phyloP scores from a whole-genome alignment of 2,113 vertebrate species.

The Phyllopteryx taeniolatus region DNA sequence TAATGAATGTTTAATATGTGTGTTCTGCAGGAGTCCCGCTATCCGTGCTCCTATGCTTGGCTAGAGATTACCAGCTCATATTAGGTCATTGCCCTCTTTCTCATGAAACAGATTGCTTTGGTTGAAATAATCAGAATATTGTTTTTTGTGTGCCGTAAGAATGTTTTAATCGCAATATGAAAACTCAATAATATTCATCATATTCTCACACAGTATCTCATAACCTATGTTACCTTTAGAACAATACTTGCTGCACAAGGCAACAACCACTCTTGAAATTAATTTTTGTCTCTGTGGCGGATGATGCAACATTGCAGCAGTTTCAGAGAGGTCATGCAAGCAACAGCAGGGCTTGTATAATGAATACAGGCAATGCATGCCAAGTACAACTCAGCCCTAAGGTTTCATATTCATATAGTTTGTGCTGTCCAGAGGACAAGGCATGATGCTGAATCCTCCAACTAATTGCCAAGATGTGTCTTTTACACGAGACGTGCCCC shows the following conservation, averaged over 20 bases:
- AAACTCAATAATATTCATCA: conserved; percentile 6
- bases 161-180: neutral
- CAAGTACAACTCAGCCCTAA: conserved; percentile 36
- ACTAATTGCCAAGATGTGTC: conserved; percentile 35
- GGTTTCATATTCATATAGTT: conserved; percentile 41
- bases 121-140: conserved; percentile 31
- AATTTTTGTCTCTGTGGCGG: conserved; percentile 4
- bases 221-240: conserved; percentile 2
- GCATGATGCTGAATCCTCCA: conserved; percentile 24
- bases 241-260: conserved; percentile 3
- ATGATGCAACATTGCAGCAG: conserved; percentile 24
- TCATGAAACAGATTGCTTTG: conserved; percentile 37
- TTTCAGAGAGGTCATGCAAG: conserved; percentile 15
- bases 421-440: conserved; percentile 32
- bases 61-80: conserved; percentile 27
- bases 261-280: neutral
- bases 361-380: conserved; percentile 28
- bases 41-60: conserved; percentile 11
- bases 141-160: conserved; percentile 8
- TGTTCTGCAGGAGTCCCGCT: conserved; percentile 15
- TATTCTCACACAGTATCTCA: conserved; percentile 3
- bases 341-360: conserved; percentile 32
- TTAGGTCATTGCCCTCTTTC: conserved; percentile 34
- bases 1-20: conserved; percentile 23
- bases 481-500: conserved; percentile 29